A percentile compares a stretch with the other conserved stretches of the same genome.
These are phyloP conservation scores for Morpho achilles DNA, from an alignment of 2,888 invertebrate genomes.

Conservation along the genomic window DNA sequence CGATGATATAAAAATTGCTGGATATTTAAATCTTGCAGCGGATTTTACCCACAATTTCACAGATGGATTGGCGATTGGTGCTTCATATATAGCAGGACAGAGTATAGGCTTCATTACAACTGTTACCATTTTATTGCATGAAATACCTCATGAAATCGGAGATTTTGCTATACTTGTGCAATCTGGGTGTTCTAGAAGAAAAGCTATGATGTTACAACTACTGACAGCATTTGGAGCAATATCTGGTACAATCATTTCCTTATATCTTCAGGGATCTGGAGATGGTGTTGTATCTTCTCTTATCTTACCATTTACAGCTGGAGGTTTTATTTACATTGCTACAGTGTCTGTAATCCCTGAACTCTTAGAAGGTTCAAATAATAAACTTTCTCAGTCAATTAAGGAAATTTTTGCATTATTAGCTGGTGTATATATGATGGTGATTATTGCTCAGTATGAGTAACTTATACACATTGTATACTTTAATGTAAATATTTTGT, in stretches of 20 bases:
- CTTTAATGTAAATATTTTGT: slow-evolving; percentile 10
- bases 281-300: slow-evolving; percentile 87
- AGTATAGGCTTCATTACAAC: slow-evolving; percentile 94
- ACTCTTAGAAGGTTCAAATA: slow-evolving; percentile 92
- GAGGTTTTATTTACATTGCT: slow-evolving; percentile 99
- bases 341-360: slow-evolving; percentile 99
- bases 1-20: slow-evolving; percentile 75
- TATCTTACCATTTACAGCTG: slow-evolving; percentile 98
- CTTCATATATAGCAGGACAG: slow-evolving; percentile 95
- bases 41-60: slow-evolving; percentile 99
- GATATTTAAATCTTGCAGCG: slow-evolving; percentile 97
- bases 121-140: slow-evolving; percentile 96
- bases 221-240: slow-evolving; percentile 97
- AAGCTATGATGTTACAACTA: slow-evolving; percentile 97
- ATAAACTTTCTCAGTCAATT: slow-evolving; percentile 91
- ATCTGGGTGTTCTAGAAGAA: slow-evolving; percentile 95
- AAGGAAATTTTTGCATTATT: slow-evolving; percentile 94
- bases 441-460: slow-evolving; percentile 89
- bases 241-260: slow-evolving; percentile 93
- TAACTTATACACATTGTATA: slow-evolving; percentile 35
- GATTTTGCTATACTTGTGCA: slow-evolving; percentile 99
- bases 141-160: slow-evolving; percentile 99
- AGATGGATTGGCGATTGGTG: slow-evolving; percentile 99
- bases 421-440: slow-evolving; percentile 96
- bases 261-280: slow-evolving; percentile 87